These are phyloP conservation scores for Xyliphius kryptos DNA, from an alignment of 2,113 vertebrate genomes.

Conservation along the genomic window DNA sequence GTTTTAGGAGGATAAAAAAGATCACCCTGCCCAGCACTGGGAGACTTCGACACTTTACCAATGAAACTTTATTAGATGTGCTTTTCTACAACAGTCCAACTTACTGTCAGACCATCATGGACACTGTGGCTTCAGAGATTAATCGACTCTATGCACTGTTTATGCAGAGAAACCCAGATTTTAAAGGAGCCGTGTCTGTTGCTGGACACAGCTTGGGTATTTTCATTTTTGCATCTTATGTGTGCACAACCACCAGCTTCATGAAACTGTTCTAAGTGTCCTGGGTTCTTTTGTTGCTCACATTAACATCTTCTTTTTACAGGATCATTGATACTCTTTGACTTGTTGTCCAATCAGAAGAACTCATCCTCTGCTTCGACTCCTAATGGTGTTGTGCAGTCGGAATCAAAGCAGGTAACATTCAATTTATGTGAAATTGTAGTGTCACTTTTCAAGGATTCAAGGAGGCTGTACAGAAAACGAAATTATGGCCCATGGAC, in stretches of 20 bases:
- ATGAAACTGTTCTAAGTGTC: too few species aligned
- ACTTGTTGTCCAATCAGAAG: constrained; percentile 91
- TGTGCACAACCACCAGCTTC: too few species aligned
- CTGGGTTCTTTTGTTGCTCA: too few species aligned
- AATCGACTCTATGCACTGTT: constrained; percentile 82
- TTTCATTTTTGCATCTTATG: too few species aligned
- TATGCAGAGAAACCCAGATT: constrained; percentile 84
- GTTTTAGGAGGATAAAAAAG: constrained; percentile 68
- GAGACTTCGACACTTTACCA: constrained; percentile 93
- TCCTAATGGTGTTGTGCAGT: constrained; percentile 57
- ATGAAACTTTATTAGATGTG: constrained; percentile 89
- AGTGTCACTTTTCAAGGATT: too few species aligned
- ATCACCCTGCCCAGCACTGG: constrained; percentile 92
- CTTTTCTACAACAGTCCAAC: constrained; percentile 98
- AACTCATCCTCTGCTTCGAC: constrained; percentile 50
- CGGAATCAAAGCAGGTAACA: constrained; percentile 57
- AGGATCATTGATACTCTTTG: constrained; percentile 95
- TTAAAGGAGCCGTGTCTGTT: constrained; percentile 81
- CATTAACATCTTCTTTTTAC: constrained; percentile 44
- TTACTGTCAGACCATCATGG: constrained; percentile 96
- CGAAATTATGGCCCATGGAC: too few species aligned
- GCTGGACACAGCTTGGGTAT: constrained; percentile 95
- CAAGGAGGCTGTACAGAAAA: too few species aligned
- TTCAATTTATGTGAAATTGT: too few species aligned
- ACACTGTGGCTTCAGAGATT: constrained; percentile 85